Evolutionary conservation across 2,888 invertebrate genomes (phyloP).

Genomic region (Dolichomitus sp.): DNA sequence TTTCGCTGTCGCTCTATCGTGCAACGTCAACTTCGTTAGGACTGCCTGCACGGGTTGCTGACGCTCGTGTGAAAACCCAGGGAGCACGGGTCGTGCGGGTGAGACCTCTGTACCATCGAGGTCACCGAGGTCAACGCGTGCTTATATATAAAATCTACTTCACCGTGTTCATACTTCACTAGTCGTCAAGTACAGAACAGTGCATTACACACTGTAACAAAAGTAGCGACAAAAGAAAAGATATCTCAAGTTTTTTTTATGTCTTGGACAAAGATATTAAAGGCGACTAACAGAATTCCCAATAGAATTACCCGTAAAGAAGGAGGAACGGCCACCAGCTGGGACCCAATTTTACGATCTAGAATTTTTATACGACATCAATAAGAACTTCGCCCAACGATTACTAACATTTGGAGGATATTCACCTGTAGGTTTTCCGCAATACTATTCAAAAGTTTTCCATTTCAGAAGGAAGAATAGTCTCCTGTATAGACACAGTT

Average conservation of each 20-base stretch:
- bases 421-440: no score
- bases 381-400: no score
- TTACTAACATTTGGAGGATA: no score
- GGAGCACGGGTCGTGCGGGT: not conserved
- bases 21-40: slow-evolving; percentile 54
- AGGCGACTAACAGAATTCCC: not conserved
- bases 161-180: not conserved
- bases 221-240: not conserved
- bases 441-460: no score
- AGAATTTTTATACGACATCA: no score
- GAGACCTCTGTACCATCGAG: not conserved
- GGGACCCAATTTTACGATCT: no score
- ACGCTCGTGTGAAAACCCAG: slow-evolving; percentile 5
- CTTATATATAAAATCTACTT: slow-evolving; percentile 7
- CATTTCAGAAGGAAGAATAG: no score
- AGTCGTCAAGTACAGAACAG: not conserved
- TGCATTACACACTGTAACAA: not conserved
- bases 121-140: slow-evolving; percentile 4
- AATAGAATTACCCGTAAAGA: not conserved
- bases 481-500: no score
- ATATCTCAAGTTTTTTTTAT: not conserved
- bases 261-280: not conserved
- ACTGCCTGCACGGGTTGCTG: slow-evolving; percentile 4
- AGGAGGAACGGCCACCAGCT: no score
- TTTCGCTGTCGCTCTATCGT: slow-evolving; percentile 22